Base-by-base conservation (phyloP, 2,113 vertebrate species). In the Hepsetus odoe region DNA sequence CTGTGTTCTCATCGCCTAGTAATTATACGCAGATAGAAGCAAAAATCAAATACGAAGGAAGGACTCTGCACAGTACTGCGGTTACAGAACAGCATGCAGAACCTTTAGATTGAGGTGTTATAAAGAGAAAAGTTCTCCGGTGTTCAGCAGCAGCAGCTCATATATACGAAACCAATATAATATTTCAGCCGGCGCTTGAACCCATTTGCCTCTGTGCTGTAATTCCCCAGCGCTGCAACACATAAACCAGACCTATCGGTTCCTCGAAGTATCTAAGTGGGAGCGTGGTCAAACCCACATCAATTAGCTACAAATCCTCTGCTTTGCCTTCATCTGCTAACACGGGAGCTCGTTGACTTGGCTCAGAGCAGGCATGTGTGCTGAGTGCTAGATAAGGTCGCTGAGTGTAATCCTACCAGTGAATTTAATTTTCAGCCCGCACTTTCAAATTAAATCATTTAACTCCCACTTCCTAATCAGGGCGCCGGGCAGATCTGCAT, bases 381-480 rank as follows among this genome's bases (percentile, higher is more conserved):
- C 77, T 66, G 59, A 80, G 70, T 13, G 28, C 58, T 11, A 38
- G 40, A 80, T 35, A 77, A 69, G 74, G 71, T 74, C 77, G 24
- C 5, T 68, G 67, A 28, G 68, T 72, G 42, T 83, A 72, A 83
- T 80, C 82, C 78, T 73, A 66, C 35, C 11, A 49, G 53, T 73
- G 76, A 76, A 84, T 79, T 76, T 26, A n/a, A 79, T 73, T 78
- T 79, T 38, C 44, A 76, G 51, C 40, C 42, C 33, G 30, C 53
- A 76, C 72, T 72, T 71, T 75, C n/a, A 55, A 74, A 84, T 81
- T 71, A 79, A 79, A 79, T 82, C 24, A 67, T 78, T 79, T 65
- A 66, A 72, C 65, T 78, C 38, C 69, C 40, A 61, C 42, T 32
- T 80, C 30, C 46, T 74, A 74, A 62, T 74, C 64, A 74, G 16